A percentile compares a stretch with the other conserved stretches of the same genome.
Evolutionary conservation across 1,140 invertebrate species (phyloP).

Genomic region (Meloidogyne floridensis): DNA sequence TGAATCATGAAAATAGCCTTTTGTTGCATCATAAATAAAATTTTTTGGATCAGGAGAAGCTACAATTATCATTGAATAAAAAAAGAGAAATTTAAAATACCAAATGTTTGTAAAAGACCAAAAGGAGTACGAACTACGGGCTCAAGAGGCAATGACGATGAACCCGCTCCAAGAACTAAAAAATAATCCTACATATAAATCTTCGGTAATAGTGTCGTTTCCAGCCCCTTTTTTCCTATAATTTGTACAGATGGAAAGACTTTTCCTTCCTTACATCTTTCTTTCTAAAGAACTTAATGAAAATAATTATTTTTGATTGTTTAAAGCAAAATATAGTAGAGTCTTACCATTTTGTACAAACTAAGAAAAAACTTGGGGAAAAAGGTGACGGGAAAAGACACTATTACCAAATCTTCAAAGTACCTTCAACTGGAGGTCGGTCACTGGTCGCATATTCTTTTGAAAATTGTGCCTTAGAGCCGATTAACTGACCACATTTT

Average conservation of each 20-base stretch:
- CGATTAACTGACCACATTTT: background rate
- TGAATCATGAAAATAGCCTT: conserved; percentile 94
- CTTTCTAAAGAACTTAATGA: too few relatives aligned
- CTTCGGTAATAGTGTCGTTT: too few relatives aligned
- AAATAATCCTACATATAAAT: too few relatives aligned
- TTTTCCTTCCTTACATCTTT: too few relatives aligned
- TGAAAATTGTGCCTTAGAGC: background rate
- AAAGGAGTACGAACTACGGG: background rate
- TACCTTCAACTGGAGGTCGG: background rate
- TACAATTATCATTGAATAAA: conserved; percentile 22
- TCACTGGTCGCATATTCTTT: background rate
- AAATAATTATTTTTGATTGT: too few relatives aligned
- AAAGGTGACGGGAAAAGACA: too few relatives aligned
- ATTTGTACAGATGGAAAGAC: too few relatives aligned
- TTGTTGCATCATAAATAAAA: conserved; percentile 92
- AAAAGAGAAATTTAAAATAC: background rate
- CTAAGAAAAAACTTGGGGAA: too few relatives aligned
- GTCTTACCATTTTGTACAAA: too few relatives aligned
- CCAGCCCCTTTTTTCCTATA: too few relatives aligned
- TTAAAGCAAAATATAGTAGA: too few relatives aligned
- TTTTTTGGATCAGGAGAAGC: conserved; percentile 79
- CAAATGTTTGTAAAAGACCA: background rate
- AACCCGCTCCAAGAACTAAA: background rate
- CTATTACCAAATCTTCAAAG: background rate
- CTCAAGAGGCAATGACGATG: background rate